phyloP scores from a whole-genome alignment of 2,113 vertebrate species.

The Struthio camelus region DNA sequence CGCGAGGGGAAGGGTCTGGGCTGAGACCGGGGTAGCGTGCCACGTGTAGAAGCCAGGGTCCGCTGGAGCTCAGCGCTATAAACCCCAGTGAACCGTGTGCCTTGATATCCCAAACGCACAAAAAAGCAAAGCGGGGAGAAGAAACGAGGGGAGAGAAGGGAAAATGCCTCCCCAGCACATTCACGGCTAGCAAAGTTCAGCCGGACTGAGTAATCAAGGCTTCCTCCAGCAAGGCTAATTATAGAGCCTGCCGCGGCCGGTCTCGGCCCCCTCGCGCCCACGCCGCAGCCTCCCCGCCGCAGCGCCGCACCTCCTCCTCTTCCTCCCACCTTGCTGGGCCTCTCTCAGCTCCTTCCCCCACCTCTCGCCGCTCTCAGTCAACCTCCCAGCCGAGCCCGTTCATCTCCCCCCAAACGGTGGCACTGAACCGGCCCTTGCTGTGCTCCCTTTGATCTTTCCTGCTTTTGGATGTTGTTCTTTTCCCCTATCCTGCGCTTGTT shows the following conservation, averaged over 20 bases:
- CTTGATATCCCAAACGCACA: neutral
- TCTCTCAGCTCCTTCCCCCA: neutral
- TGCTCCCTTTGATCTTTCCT: neutral
- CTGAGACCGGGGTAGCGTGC: neutral
- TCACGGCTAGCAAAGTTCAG: neutral
- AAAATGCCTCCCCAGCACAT: neutral
- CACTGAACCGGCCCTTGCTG: accelerated
- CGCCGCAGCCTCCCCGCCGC: neutral
- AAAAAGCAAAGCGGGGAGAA: neutral
- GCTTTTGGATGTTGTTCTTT: neutral
- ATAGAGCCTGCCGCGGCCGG: accelerated
- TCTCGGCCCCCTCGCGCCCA: neutral
- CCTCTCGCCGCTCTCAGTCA: neutral
- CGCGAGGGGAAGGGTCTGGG: neutral
- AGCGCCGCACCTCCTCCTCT: neutral
- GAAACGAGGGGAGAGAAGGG: neutral
- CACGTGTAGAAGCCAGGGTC: accelerated
- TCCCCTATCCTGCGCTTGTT: neutral
- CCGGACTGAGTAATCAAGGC: neutral
- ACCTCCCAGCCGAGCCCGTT: neutral
- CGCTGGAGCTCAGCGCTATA: neutral
- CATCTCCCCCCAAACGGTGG: neutral
- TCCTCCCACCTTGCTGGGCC: neutral
- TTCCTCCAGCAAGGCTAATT: neutral
- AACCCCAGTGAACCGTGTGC: neutral